Base-by-base conservation (phyloP, 2,888 invertebrate species). In the Polydrusus cervinus region DNA sequence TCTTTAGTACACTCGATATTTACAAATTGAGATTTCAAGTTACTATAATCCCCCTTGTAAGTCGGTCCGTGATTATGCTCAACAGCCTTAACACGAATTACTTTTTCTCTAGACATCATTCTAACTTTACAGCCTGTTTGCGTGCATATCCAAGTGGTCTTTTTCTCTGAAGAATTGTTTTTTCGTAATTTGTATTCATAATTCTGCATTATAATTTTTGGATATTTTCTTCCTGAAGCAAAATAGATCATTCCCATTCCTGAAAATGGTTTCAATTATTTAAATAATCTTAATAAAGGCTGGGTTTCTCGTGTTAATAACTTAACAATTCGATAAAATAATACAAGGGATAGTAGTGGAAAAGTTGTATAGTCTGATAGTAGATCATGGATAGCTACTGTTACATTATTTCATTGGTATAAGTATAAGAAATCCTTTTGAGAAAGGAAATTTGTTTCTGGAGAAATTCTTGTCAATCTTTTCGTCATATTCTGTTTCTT, bases 101-200 rank as follows among this genome's bases (percentile, higher is more conserved):
- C 55, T 16, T 78, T 78, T 40, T 78, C 80, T 34, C 71, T 69
- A 7, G 79, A 78, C 64, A 78, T 76, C 34, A 79, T 65, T 49
- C 75, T 72, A 9, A 79, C 75, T 65, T 62, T 72, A 61, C 81
- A 78, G 60, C 78, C 49, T 43, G 11, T 64, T 38, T 75, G 76
- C 30, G 75, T 79, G 70, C 81, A 81, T 9, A 80, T 72, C 81
- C 81, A 81, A 66, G 79, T 77, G 1, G 81, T 80, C 74, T 75
- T 80, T 16, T 16, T 53, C n/a, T 66, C 66, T 6, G 66, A 66
- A 16, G 66, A 66, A 18, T 66, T 66, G 30, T 43, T 40, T 60
- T 72, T 72, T 18, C 64, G 78, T 10, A 83, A 76, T 47, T 78
- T 80, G 30, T 70, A 75, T 66, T 71, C 75, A 47, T 64, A 69